Evolutionary conservation across 2,113 vertebrate species (phyloP), one percentile per base, ranked within the genome.

Genomic region (Myocastor coypus): DNA sequence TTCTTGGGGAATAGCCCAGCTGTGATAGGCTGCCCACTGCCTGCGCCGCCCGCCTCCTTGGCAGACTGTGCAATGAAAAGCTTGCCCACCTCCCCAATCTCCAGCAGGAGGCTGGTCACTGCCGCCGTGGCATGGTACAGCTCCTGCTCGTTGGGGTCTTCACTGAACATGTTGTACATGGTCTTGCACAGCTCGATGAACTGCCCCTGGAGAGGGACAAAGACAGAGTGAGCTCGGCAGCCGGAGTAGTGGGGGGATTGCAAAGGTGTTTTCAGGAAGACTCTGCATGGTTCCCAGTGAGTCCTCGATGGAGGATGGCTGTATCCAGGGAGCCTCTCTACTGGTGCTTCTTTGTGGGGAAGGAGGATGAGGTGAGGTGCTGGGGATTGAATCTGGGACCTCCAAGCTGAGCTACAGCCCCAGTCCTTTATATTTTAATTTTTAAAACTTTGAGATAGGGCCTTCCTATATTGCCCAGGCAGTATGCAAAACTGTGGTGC

Each of bases 171-270:
- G 94, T 99, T 99, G 97, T 99, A 99, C 96, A 99, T 99, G 0
- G 99, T 99, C 98, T 99, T 99, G 92, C 99, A 99, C 71, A 99
- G 98, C 98, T 99, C 99, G 0, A 99, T 99, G 96, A 99, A 99
- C 98, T 99, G 99, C 24, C 99, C 99, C 99, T 99, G 97, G 7
- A 80, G 59, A 22, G 40, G 0, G 37, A 22, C 7, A 80, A 28
- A 19, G 3, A 81, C 22, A 10, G 10, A 24, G 59, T 63, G 57
- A 92, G 28, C 9, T 5, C 17, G 17, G 55, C 0, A 16, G 55
- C 55, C 55, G n/a, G 16, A 13, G 17, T 32, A 83, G 9, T 19
- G 5, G 1, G 4, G 4, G 26, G 19, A 40, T 61, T 30, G 12
- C 5, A 40, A 34, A 87, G 32, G 17, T 6, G 4, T 11, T 84